Evolutionary conservation across 2,888 invertebrate genomes (phyloP), one percentile per base, ranked within the genome.

Genomic region (Chrysina gloriosa): DNA sequence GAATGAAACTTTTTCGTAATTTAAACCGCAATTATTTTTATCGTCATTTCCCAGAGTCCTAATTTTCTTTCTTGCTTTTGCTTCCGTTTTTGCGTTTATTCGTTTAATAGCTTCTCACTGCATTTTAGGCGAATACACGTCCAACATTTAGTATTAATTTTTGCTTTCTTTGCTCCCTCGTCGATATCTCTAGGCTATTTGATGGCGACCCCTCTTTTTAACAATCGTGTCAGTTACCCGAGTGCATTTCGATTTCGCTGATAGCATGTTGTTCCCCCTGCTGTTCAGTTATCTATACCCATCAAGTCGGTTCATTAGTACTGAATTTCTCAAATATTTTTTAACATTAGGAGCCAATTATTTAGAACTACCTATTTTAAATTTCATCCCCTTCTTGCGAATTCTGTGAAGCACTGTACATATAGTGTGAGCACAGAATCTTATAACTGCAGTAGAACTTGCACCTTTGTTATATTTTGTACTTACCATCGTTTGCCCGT

Each of bases 11-110:
- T 42, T 61, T 61, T 61, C 25, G 42, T 42, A 61, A 61, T 61
- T 61, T 61, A 61, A 61, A 61, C 58, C 58, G 58, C 58, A 61
- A 61, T 61, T 61, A 61, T 42, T 61, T 61, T 61, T 61, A 61
- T 61, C 58, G 19, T 23, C 42, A 61, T 61, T 42, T 61, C n/a
- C 29, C 14, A 29, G 58, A 42, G 42, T 29, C 27, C 42, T 61
- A 61, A 61, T 61, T 42, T 61, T 61, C 42, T 61, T 61, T 61
- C 58, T 61, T 45, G 58, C 58, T 45, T 61, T 61, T 61, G 42
- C 58, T 61, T 61, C 58, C 58, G 58, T 61, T 61, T 42, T 61
- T 52, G 42, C 45, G 25, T 42, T 42, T 61, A 42, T 42, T 61
- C 58, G 45, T 45, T 25, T 61, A 42, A 42, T 61, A 42, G 42